Base-by-base conservation (phyloP, 2,797 vertebrate genomes). In the Cygnus olor region DNA sequence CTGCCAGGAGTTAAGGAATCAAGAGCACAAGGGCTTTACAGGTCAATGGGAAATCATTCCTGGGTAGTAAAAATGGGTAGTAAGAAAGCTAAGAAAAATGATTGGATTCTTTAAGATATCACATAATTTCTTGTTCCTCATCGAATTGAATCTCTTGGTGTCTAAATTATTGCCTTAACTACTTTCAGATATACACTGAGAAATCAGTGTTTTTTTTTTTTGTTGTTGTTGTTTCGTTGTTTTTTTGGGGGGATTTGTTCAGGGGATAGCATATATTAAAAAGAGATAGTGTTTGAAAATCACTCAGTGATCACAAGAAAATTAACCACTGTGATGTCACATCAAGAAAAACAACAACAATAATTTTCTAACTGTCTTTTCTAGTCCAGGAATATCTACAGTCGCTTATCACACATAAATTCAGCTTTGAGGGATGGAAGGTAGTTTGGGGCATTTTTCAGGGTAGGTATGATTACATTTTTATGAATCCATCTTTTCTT, bases 401-500 rank as follows among this genome's bases (percentile, higher is more conserved):
- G n/a, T 61, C 89, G 1, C 9, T 72, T 93, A 69, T 83, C 21
- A 51, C 9, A 53, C 5, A 85, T 45, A 89, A 78, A 66, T 79
- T 88, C 30, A 47, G 13, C 45, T 90, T 78, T 90, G 69, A 88
- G 32, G 74, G 27, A 60, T 82, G 53, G 17, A 78, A 93, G 21
- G 28, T 65, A 78, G 45, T 89, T 87, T 6, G 8, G 28, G 63
- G n/a, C 20, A 81, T 93, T 77, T 96, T 89, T 90, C 58, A 53
- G 11, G 5, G 14, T 77, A 20, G 5, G 45, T 69, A 22, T 65
- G 90, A 89, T 94, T 82, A 66, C 9, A 70, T 61, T 82, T 95
- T 93, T 95, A 84, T 87, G 51, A 94, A 84, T 87, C 83, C 34
- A 82, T 93, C 54, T 95, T 90, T 82, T 22, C 14, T 61, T 95